Conservation (phyloP, 2,113 vertebrate species). For the Phalacrocorax pelagicus region DNA sequence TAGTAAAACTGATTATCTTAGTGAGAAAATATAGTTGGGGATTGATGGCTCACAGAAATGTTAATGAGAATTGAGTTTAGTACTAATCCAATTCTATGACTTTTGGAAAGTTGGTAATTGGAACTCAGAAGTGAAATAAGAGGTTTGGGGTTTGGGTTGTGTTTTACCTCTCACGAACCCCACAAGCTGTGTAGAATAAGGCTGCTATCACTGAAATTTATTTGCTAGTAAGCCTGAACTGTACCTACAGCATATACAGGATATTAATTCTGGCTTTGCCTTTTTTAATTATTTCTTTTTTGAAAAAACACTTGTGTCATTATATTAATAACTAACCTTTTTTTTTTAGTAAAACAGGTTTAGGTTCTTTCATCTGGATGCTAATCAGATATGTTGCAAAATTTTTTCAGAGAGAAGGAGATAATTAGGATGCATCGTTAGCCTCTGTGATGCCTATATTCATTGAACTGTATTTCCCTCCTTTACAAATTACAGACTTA, state of each 20-base stretch:
- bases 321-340: neutral
- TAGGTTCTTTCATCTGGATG: neutral
- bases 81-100: neutral
- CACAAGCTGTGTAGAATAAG: neutral
- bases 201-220: neutral
- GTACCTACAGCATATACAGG: neutral
- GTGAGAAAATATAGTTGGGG: neutral
- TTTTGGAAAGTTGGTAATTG: neutral
- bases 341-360: neutral
- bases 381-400: neutral
- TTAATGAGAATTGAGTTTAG: neutral
- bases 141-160: neutral
- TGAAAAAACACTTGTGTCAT: rapidly evolving
- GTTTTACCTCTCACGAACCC: neutral
- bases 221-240: neutral
- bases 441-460: neutral
- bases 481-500: neutral
- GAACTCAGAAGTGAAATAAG: rapidly evolving
- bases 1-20: neutral
- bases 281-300: neutral
- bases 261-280: neutral
- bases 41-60: neutral
- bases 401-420: neutral
- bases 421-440: neutral
- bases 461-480: neutral